Evolutionary conservation across 2,797 vertebrate genomes (phyloP).

Genomic region (Amniataba percoides): DNA sequence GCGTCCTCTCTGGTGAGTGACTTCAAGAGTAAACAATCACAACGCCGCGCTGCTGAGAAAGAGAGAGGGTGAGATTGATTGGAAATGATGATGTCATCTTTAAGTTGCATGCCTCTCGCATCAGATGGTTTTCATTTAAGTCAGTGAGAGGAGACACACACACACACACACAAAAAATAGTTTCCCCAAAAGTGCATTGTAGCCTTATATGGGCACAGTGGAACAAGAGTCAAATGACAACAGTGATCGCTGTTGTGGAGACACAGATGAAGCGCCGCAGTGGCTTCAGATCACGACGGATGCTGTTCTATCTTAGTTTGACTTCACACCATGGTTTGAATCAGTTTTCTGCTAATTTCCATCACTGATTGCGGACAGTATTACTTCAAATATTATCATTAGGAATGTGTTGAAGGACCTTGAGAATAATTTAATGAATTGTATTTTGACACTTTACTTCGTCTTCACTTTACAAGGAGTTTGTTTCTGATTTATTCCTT

Average conservation of each 20-base stretch:
- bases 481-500: neutral
- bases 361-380: neutral
- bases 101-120: slow-evolving; percentile 72
- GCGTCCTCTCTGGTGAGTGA: slow-evolving; percentile 55
- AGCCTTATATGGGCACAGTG: slow-evolving; percentile 76
- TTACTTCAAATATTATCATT: neutral
- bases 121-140: slow-evolving; percentile 83
- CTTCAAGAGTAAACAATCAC: slow-evolving; percentile 65
- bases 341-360: neutral
- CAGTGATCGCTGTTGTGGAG: slow-evolving; percentile 37
- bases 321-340: neutral
- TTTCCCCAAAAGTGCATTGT: slow-evolving; percentile 65
- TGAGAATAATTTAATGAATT: neutral
- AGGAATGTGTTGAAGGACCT: neutral
- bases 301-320: neutral
- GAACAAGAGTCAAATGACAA: slow-evolving; percentile 61
- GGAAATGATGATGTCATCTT: slow-evolving; percentile 77
- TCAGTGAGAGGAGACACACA: slow-evolving; percentile 51
- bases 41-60: slow-evolving; percentile 42
- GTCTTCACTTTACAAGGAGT: neutral
- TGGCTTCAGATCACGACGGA: neutral
- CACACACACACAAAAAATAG: slow-evolving; percentile 24
- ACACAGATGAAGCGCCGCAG: slow-evolving; percentile 8
- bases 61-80: slow-evolving; percentile 58
- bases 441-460: neutral